Conservation (phyloP, 2,888 invertebrate species). For the Torymus tubicola region DNA sequence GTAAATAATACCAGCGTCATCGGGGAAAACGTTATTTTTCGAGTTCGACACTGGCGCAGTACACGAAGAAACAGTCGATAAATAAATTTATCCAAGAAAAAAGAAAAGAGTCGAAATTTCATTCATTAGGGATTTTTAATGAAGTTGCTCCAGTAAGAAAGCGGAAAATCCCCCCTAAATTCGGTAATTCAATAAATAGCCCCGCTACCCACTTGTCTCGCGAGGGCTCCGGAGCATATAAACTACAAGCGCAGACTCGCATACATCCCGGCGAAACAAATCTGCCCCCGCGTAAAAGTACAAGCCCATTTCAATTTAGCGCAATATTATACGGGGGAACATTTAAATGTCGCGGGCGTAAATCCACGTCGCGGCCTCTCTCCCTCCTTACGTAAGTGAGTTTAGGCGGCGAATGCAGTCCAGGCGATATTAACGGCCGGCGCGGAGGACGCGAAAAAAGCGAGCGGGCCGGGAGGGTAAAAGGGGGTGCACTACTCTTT, state of each 20-base stretch:
- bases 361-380: conserved; percentile 53
- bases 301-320: conserved; percentile 58
- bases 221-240: conserved; percentile 12
- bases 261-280: conserved; percentile 30
- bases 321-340: conserved; percentile 52
- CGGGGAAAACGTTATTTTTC: too few relatives aligned
- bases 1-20: too few relatives aligned
- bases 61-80: too few relatives aligned
- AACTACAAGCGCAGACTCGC: not conserved
- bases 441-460: too few relatives aligned
- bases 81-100: too few relatives aligned
- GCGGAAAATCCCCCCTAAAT: conserved; percentile 13
- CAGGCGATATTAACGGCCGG: conserved; percentile 61
- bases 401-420: conserved; percentile 61
- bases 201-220: not conserved
- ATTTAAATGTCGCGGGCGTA: conserved; percentile 59
- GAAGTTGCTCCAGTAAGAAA: not conserved
- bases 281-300: conserved; percentile 52
- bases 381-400: conserved; percentile 58
- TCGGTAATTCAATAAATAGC: conserved; percentile 44
- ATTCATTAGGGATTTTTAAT: too few relatives aligned
- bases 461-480: conserved; percentile 52
- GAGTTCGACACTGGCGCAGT: too few relatives aligned
- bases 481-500: conserved; percentile 19
- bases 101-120: too few relatives aligned